Percentiles rank a stretch among this genome's conserved stretches.
Conservation (phyloP, 2,113 vertebrate species). For the Spermophilus dauricus region DNA sequence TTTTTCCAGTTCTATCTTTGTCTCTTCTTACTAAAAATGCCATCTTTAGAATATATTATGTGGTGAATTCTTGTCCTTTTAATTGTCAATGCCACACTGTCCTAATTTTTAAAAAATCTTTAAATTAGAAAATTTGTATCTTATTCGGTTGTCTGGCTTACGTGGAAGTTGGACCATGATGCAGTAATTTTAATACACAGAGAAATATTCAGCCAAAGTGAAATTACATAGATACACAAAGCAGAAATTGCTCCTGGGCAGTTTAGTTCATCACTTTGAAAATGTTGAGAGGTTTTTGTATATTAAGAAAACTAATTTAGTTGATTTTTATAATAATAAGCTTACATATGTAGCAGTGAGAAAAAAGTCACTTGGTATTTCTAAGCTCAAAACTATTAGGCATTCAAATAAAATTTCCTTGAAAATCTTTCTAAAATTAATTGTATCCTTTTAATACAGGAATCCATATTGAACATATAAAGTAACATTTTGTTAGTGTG, state of each 20-base stretch:
- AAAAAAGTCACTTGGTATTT: conserved; percentile 11
- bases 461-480: conserved; percentile 9
- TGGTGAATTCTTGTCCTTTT: neutral
- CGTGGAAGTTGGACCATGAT: neutral
- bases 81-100: neutral
- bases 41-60: neutral
- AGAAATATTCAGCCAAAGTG: neutral
- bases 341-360: neutral
- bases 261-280: neutral
- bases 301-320: neutral
- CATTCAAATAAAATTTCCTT: conserved; percentile 15
- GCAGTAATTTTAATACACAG: neutral
- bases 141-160: neutral
- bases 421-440: conserved; percentile 61
- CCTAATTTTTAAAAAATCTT: conserved; percentile 15
- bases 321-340: conserved; percentile 43
- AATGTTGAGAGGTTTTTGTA: conserved; percentile 41
- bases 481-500: neutral
- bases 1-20: neutral
- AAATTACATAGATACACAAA: neutral
- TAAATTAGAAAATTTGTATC: conserved; percentile 12
- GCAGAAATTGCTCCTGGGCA: neutral
- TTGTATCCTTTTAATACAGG: conserved; percentile 53
- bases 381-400: conserved; percentile 33
- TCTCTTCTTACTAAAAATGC: neutral